Conservation (phyloP, 1,140 invertebrate genomes). For the Drosophila rufa region DNA sequence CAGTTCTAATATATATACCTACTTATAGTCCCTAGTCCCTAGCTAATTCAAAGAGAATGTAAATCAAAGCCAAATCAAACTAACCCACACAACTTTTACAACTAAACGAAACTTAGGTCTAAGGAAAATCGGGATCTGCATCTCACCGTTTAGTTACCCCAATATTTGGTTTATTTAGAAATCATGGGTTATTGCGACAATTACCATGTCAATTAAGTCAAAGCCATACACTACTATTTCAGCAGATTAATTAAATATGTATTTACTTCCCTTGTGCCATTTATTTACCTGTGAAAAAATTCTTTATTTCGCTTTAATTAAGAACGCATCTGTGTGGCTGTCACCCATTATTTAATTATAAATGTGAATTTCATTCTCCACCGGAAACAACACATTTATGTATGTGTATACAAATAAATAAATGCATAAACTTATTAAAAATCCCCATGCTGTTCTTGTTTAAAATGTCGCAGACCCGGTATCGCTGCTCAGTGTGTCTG, state of each 20-base stretch:
- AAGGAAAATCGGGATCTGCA: constrained; percentile 22
- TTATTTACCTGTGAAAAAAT: constrained; percentile 10
- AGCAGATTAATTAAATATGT: constrained; percentile 10
- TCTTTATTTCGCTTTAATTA: constrained; percentile 39
- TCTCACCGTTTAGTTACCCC: background rate
- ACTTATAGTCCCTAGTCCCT: constrained; percentile 33
- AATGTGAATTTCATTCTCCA: constrained; percentile 10
- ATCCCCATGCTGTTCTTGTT: constrained; percentile 7
- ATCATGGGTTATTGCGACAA: constrained; percentile 18
- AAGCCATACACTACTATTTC: constrained; percentile 3
- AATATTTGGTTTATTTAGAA: background rate
- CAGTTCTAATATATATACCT: constrained; percentile 44
- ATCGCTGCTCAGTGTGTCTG: background rate
- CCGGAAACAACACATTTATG: constrained; percentile 11
- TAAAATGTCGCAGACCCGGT: constrained; percentile 1
- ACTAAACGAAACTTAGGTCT: constrained; percentile 48
- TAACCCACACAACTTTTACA: constrained; percentile 57
- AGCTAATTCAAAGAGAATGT: constrained; percentile 53
- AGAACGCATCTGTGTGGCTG: constrained; percentile 25
- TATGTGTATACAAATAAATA: constrained; percentile 36
- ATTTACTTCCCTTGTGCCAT: background rate
- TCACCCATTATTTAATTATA: constrained; percentile 17
- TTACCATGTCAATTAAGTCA: constrained; percentile 65
- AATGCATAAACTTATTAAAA: constrained; percentile 48
- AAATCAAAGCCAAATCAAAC: constrained; percentile 58